phyloP scores from a whole-genome alignment of 1,140 invertebrate genomes.

The Drosophila lowei region DNA sequence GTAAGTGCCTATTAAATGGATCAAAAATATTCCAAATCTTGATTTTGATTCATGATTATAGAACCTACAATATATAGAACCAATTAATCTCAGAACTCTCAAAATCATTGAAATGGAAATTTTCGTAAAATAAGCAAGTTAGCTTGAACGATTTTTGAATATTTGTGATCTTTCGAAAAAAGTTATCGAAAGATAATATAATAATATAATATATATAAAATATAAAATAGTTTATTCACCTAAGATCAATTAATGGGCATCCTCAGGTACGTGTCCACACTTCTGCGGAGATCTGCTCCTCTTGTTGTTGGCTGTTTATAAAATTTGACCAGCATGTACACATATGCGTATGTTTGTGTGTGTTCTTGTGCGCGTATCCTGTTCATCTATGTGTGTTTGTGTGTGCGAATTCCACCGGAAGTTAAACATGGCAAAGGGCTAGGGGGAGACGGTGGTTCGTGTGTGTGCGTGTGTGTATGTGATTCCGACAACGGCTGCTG shows the following conservation, averaged over 20 bases:
- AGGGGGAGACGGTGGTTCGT: not conserved
- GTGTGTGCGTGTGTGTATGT: constrained; percentile 9
- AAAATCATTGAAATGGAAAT: too few relatives aligned
- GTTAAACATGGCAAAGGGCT: constrained; percentile 52
- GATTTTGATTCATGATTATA: too few relatives aligned
- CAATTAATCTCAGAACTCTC: too few relatives aligned
- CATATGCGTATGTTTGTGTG: constrained; percentile 1
- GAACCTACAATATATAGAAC: too few relatives aligned
- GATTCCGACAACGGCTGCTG: constrained; percentile 56
- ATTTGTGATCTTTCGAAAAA: too few relatives aligned
- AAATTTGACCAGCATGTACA: constrained; percentile 59
- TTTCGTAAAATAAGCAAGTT: too few relatives aligned
- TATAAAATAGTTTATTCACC: not conserved
- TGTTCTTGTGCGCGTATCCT: constrained; percentile 41
- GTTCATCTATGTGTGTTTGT: constrained; percentile 15
- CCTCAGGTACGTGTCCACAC: not conserved
- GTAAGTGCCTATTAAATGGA: not conserved
- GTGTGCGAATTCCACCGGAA: constrained; percentile 57
- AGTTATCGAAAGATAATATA: too few relatives aligned
- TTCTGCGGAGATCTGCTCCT: not conserved
- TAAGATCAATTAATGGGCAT: constrained; percentile 1
- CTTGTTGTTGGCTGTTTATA: constrained; percentile 55
- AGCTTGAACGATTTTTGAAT: too few relatives aligned
- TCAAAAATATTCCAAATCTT: too few relatives aligned
- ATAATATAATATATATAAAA: too few relatives aligned